Base-by-base conservation (phyloP, 2,113 vertebrate genomes). In the Oostethus manadensis region DNA sequence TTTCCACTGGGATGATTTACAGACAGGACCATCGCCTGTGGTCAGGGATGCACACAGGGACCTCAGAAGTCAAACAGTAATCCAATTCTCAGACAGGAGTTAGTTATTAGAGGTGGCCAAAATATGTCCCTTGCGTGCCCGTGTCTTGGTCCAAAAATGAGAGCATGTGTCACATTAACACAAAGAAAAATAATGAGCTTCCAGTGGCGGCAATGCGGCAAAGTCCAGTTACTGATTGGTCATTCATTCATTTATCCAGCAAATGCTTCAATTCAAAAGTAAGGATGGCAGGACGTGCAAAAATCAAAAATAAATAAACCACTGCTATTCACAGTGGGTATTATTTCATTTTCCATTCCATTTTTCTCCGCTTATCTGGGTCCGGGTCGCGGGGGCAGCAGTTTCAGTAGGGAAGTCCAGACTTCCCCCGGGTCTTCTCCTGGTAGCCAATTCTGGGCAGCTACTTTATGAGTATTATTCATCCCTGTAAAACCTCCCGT, bases 1-100 rank as follows among this genome's bases (percentile, higher is more conserved):
- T 89, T 84, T 55, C 79, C 67, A 64, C 50, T 66, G 74, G 70
- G 80, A 87, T 88, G 68, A 89, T 88, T 89, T 78, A 88, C 86
- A 76, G 64, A 64, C 33, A 47, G 35, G 26, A 67, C 76, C 69
- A 83, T 70, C 70, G 58, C 64, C 69, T 73, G 54, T 43, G 59
- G 29, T 0, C 44, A 45, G 68, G 60, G 71, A 76, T 55, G 73
- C 58, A 71, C 57, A 56, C 6, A 40, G 14, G 42, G 42, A 51
- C 20, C 45, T 40, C 21, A 60, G 3, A 15, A 58, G 76, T 78
- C 40, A 78, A 63, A 48, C 11, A 44, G 51, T 60, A 72, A 53
- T 63, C 40, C 55, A 69, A 51, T 60, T 45, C 43, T 43, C 44
- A 73, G 60, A 51, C 20, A 45, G 56, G 23, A 49, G 81, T 88